A percentile compares a stretch with the other conserved stretches of the same genome.
These are phyloP conservation scores for Leptinotarsa defecta DNA, from an alignment of 1,140 invertebrate genomes.

Conservation along the genomic window DNA sequence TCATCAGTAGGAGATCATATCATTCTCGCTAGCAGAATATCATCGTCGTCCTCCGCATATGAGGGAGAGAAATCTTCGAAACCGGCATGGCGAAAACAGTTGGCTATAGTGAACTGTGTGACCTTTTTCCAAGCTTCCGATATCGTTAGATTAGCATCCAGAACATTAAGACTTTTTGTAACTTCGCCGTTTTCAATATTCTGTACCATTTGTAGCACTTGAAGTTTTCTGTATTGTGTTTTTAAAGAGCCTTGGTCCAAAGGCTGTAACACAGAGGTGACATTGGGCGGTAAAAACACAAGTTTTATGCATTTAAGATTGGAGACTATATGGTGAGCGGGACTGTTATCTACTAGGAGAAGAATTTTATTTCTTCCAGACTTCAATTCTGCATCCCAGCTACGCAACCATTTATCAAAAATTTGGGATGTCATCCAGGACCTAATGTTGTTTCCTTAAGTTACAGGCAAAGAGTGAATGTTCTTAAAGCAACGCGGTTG, in stretches of 20 bases:
- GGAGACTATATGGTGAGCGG: not conserved
- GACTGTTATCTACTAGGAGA: constrained; percentile 1
- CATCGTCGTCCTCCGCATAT: not conserved
- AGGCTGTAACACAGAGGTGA: constrained; percentile 18
- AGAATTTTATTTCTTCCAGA: not conserved
- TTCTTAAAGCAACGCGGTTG: not conserved
- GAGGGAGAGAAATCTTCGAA: not conserved
- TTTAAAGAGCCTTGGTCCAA: constrained; percentile 29
- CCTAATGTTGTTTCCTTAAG: not conserved
- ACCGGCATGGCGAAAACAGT: not conserved
- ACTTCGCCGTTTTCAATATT: constrained; percentile 19
- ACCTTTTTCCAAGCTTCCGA: no score
- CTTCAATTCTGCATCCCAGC: constrained; percentile 9
- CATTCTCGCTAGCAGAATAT: not conserved
- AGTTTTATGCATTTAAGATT: constrained; percentile 26
- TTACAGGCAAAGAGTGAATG: not conserved
- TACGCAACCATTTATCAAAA: constrained; percentile 7
- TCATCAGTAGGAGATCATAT: not conserved
- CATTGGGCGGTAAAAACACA: constrained; percentile 30
- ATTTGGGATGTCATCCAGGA: not conserved
- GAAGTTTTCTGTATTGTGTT: constrained; percentile 5
- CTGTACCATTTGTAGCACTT: no score
- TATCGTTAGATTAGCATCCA: no score
- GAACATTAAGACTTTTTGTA: not conserved
- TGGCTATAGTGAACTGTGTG: not conserved